Percentiles rank a stretch among this genome's conserved stretches.
phyloP scores from a whole-genome alignment of 2,113 vertebrate genomes.

The Gila orcuttii region DNA sequence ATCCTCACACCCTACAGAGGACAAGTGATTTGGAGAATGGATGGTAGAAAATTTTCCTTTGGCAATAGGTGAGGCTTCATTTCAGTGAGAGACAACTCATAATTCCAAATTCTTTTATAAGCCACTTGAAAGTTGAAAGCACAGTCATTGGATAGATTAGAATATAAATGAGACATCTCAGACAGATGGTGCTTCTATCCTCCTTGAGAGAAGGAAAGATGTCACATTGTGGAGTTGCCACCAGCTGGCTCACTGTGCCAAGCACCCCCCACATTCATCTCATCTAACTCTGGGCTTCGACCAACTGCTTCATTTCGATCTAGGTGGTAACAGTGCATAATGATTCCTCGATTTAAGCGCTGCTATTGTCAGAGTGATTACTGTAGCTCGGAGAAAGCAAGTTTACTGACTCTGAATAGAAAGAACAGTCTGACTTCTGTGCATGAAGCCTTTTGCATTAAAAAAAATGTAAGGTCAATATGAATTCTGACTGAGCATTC shows the following conservation, averaged over 20 bases:
- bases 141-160: not conserved
- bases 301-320: not conserved
- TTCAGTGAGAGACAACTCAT: not conserved
- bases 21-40: not conserved
- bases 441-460: not conserved
- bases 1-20: not conserved
- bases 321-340: not conserved
- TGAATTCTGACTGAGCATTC: not conserved
- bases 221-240: constrained; percentile 20
- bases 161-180: constrained; percentile 27
- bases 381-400: not conserved
- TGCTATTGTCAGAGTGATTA: constrained; percentile 3
- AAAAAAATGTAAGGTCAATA: not conserved
- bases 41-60: not conserved
- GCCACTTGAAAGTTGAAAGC: not conserved
- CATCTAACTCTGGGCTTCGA: constrained; percentile 1
- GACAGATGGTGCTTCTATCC: constrained; percentile 32
- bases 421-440: not conserved
- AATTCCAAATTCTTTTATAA: not conserved
- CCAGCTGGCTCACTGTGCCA: constrained; percentile 14
- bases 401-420: not conserved
- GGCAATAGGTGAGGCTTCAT: not conserved
- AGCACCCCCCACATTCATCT: constrained; percentile 19
- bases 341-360: not conserved
- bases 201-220: constrained; percentile 10